phyloP scores from a whole-genome alignment of 2,888 invertebrate genomes.

The Eulithis prunata region DNA sequence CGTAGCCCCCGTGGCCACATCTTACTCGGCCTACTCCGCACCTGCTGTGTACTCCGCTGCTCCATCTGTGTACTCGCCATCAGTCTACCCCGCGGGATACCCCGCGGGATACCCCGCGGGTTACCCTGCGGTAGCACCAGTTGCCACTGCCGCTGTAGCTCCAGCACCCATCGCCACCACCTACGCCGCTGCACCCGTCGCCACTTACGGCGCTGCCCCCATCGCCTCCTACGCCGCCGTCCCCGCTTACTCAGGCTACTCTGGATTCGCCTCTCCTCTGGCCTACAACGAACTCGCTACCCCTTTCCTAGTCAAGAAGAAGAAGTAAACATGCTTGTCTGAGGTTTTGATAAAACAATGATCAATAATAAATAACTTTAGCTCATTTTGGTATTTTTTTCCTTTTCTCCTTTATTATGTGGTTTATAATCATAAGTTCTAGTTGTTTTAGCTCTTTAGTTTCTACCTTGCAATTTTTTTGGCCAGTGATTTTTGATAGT shows the following conservation, averaged over 20 bases:
- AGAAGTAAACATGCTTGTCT: neutral
- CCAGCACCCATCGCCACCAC: slow-evolving; percentile 2
- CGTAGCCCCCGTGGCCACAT: slow-evolving; percentile 15
- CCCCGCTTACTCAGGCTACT: neutral
- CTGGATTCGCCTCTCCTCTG: slow-evolving; percentile 1
- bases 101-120: slow-evolving; percentile 12
- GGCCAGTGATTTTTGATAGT: too few species aligned
- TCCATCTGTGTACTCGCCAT: slow-evolving; percentile 11
- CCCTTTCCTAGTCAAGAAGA: neutral
- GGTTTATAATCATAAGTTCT: too few species aligned
- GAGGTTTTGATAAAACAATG: neutral
- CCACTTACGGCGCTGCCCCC: slow-evolving; percentile 1
- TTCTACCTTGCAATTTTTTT: too few species aligned
- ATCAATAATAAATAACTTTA: neutral
- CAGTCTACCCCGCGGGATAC: slow-evolving; percentile 6
- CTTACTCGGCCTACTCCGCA: slow-evolving; percentile 25
- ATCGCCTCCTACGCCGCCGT: neutral
- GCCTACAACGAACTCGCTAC: neutral
- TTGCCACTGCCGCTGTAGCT: slow-evolving; percentile 13
- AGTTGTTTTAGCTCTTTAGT: too few species aligned
- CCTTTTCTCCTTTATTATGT: too few species aligned
- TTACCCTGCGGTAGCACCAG: neutral
- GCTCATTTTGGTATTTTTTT: neutral
- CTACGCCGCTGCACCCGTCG: slow-evolving; percentile 7
- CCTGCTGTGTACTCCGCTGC: slow-evolving; percentile 25